Percentiles rank a stretch among this genome's conserved stretches.
Evolutionary conservation across 2,113 vertebrate species (phyloP).

Genomic region (Malurus cyaneus): DNA sequence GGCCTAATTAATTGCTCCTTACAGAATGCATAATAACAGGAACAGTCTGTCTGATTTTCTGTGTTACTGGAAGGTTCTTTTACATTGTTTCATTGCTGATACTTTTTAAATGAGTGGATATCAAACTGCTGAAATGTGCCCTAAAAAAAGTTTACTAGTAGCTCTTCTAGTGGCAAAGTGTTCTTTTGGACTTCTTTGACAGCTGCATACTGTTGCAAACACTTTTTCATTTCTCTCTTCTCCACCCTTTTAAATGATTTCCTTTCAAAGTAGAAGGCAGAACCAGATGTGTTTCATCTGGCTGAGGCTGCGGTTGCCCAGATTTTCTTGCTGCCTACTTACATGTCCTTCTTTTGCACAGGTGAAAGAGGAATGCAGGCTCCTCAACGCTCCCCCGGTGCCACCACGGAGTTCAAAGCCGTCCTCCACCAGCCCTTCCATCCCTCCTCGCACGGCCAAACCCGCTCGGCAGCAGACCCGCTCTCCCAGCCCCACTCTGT

Average conservation of each 20-base stretch:
- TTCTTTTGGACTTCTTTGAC: neutral
- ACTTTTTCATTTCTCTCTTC: neutral
- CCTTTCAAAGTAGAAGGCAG: neutral
- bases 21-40: neutral
- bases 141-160: neutral
- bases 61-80: neutral
- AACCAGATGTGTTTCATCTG: neutral
- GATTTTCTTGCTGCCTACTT: slow-evolving; percentile 8
- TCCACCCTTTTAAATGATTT: slow-evolving; percentile 6
- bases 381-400: slow-evolving; percentile 94
- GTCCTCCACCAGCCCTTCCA: slow-evolving; percentile 78
- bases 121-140: neutral
- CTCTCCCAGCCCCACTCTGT: slow-evolving; percentile 95
- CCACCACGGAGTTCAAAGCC: slow-evolving; percentile 92
- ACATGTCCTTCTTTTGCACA: slow-evolving; percentile 62
- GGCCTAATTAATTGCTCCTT: neutral
- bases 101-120: neutral
- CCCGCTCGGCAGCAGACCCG: slow-evolving; percentile 86
- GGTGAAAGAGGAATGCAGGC: slow-evolving; percentile 97
- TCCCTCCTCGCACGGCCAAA: slow-evolving; percentile 81
- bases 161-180: neutral
- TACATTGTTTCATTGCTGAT: neutral
- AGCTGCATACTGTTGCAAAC: neutral
- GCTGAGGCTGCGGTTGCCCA: neutral
- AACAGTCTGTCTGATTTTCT: neutral